Evolutionary conservation across 2,797 vertebrate genomes (phyloP).

Genomic region (Oreochromis grahami): DNA sequence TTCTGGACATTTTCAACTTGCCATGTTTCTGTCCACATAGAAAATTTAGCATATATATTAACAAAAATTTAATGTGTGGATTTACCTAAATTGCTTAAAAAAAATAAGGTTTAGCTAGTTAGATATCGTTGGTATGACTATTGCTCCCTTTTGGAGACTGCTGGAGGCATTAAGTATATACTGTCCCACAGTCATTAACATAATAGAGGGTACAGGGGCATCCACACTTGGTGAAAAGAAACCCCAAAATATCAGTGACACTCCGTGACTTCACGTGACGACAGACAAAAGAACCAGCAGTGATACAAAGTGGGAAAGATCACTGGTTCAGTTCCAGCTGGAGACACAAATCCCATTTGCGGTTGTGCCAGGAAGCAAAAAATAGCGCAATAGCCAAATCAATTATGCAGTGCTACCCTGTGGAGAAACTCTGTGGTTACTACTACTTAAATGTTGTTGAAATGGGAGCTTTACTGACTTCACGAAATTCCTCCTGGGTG

Average conservation of each 20-base stretch:
- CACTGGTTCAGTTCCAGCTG: neutral
- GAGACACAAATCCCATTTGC: neutral
- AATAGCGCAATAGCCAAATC: neutral
- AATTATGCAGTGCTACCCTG: fast-evolving
- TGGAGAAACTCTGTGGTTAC: neutral
- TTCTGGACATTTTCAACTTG: neutral
- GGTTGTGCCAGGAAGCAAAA: neutral
- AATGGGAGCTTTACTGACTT: neutral
- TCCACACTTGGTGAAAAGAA: neutral
- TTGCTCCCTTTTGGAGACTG: too few species aligned
- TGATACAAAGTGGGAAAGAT: neutral
- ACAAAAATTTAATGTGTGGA: fast-evolving
- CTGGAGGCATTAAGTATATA: neutral
- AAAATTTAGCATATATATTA: neutral
- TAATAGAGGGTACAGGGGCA: neutral
- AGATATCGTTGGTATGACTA: neutral
- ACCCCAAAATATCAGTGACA: neutral
- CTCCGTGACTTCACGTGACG: neutral
- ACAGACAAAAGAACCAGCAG: neutral
- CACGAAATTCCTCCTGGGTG: neutral
- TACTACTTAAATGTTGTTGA: neutral
- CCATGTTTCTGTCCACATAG: neutral
- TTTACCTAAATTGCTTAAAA: neutral
- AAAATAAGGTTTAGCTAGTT: neutral
- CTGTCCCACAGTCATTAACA: fast-evolving